Evolutionary conservation across 2,113 vertebrate species (phyloP).

Genomic region (Alexandromys fortis): DNA sequence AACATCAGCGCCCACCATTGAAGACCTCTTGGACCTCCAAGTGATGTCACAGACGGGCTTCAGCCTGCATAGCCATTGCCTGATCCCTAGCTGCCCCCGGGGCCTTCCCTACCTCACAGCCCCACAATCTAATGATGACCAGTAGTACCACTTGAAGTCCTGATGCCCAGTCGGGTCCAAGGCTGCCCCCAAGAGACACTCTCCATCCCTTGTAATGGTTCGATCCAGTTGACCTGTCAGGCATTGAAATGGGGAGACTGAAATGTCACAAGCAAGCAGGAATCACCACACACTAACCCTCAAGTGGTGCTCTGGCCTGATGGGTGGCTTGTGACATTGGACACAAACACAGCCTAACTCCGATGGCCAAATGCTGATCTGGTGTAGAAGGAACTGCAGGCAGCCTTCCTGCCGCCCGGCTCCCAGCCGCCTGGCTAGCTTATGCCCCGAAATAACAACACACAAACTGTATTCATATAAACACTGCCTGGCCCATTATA

Average conservation of each 20-base stretch:
- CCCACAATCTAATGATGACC: not conserved
- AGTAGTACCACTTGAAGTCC: no score
- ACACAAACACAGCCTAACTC: not conserved
- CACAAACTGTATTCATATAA: no score
- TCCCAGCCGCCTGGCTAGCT: no score
- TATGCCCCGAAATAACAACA: no score
- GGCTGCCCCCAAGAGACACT: not conserved
- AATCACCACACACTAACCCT: not conserved
- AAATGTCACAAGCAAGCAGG: not conserved
- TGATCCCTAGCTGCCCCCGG: not conserved
- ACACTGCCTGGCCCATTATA: no score
- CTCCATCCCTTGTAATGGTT: not conserved
- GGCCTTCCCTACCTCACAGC: not conserved
- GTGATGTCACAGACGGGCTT: not conserved
- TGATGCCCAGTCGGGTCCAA: not conserved
- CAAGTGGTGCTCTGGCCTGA: not conserved
- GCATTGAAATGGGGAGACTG: not conserved
- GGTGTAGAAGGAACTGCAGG: no score
- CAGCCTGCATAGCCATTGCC: not conserved
- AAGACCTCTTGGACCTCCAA: not conserved
- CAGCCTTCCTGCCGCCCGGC: no score
- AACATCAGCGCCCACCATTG: not conserved
- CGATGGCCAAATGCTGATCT: not conserved
- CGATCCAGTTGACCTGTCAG: not conserved
- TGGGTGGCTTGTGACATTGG: not conserved